phyloP scores from a whole-genome alignment of 2,113 vertebrate species.

The Ameiurus melas region DNA sequence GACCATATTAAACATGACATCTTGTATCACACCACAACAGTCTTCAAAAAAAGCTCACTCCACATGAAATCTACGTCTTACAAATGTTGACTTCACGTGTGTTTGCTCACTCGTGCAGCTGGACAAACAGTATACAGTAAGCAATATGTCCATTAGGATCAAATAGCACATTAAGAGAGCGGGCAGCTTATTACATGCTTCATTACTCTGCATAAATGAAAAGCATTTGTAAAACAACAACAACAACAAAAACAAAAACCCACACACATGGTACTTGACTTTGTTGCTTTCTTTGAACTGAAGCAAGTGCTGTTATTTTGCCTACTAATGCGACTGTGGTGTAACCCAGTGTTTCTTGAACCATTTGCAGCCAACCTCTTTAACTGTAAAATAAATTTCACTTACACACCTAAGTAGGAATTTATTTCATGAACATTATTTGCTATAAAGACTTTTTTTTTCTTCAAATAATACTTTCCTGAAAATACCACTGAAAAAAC shows the following conservation, averaged over 20 bases:
- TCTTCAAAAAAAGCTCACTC: not conserved
- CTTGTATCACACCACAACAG: not conserved
- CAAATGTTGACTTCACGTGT: not conserved
- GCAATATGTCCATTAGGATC: not conserved
- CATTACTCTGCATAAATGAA: not conserved
- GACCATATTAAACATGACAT: not conserved
- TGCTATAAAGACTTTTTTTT: not conserved
- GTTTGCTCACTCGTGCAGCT: not conserved
- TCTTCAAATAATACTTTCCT: not conserved
- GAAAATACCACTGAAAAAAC: not conserved
- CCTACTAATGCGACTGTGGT: not conserved
- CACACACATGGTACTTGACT: not conserved
- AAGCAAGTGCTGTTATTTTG: not conserved
- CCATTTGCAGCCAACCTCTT: not conserved
- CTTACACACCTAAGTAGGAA: not conserved
- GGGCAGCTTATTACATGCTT: slow-evolving; percentile 1
- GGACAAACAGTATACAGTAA: not conserved
- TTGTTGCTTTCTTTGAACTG: not conserved
- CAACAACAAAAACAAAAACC: too few relatives aligned
- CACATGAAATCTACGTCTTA: not conserved
- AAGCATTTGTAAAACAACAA: not conserved
- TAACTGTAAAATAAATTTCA: not conserved
- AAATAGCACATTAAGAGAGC: not conserved
- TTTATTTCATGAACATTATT: not conserved
- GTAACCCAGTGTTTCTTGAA: not conserved